A percentile compares a stretch with the other conserved stretches of the same genome.
These are phyloP conservation scores for Urocyon cinereoargenteus DNA, from an alignment of 2,797 vertebrate genomes.

Conservation along the genomic window DNA sequence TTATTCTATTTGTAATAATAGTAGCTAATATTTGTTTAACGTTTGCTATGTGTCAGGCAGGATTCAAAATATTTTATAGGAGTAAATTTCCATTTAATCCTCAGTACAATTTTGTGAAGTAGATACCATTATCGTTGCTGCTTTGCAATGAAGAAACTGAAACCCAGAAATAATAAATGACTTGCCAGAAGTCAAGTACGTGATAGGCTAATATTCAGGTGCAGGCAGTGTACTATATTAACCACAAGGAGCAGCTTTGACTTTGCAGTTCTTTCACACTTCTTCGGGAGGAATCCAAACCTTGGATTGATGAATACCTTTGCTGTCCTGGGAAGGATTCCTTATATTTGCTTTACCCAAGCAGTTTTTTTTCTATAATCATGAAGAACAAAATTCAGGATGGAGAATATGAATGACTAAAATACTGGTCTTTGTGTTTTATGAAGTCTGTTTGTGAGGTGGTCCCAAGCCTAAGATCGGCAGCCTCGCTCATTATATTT, in stretches of 20 bases:
- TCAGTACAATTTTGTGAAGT: not conserved
- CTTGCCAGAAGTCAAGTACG: not conserved
- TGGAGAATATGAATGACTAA: not conserved
- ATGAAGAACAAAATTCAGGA: not conserved
- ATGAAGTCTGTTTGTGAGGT: not conserved
- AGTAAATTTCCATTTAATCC: slow-evolving; percentile 23
- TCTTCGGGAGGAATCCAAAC: not conserved
- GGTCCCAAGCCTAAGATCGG: not conserved
- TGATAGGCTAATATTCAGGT: not conserved
- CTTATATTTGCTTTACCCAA: not conserved
- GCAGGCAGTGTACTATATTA: not conserved
- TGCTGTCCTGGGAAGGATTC: not conserved
- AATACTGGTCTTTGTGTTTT: not conserved
- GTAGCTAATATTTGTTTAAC: slow-evolving; percentile 37
- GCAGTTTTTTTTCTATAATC: not conserved
- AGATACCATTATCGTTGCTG: not conserved
- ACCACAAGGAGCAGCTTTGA: not conserved
- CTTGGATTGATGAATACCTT: not conserved
- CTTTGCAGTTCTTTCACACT: not conserved
- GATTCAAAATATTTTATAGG: slow-evolving; percentile 38
- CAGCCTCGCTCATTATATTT: not conserved
- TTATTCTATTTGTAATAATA: slow-evolving; percentile 14
- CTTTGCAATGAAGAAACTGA: slow-evolving; percentile 18
- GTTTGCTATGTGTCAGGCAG: not conserved
- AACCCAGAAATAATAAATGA: not conserved